Evolutionary conservation across 2,888 invertebrate species (phyloP), one percentile per base, ranked within the genome.

Genomic region (Rotaria macrura): DNA sequence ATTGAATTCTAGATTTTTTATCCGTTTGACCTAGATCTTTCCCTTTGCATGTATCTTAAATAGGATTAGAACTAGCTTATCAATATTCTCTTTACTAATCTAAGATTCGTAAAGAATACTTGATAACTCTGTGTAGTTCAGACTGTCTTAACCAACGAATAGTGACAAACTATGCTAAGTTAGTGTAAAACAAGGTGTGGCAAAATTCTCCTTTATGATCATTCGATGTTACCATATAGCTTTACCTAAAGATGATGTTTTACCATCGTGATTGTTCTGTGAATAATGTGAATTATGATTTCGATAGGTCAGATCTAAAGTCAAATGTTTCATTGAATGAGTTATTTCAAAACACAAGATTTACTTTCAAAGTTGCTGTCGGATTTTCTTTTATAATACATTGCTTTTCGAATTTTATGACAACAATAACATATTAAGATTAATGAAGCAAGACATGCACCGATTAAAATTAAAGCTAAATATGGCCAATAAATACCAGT

Each of bases 401-500:
- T 34, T 29, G 29, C 5, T 65, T 65, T 29, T 20, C 65, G 65
- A 7, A 65, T 34, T 38, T 20, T 79, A 43, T 43, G n/a, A 43
- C 43, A 79, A 2, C 25, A 79, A 43, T 43, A 79, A 79, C 79
- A 79, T 9, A 79, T 25, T 79, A 79, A 14, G n/a, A 79, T 5
- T 10, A 79, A 14, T 25, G 79, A 40, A 43, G 25, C 43, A 43
- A 79, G 79, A 79, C 79, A 79, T 43, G 79, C 79, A 12, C 79
- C 43, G 43, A 79, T 40, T n/a, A 79, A n/a, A 20, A 79, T 12
- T 25, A 79, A 40, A 40, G 14, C n/a, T 10, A 43, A 25, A 43
- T n/a, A 79, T 12, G 79, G 79, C 79, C 79, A 43, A 79, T 43
- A 43, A 79, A 79, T n/a, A 43, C 79, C 43, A 40, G 79, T 43